Conservation (phyloP, 2,888 invertebrate species). For the Catotricha subobsoleta region DNA sequence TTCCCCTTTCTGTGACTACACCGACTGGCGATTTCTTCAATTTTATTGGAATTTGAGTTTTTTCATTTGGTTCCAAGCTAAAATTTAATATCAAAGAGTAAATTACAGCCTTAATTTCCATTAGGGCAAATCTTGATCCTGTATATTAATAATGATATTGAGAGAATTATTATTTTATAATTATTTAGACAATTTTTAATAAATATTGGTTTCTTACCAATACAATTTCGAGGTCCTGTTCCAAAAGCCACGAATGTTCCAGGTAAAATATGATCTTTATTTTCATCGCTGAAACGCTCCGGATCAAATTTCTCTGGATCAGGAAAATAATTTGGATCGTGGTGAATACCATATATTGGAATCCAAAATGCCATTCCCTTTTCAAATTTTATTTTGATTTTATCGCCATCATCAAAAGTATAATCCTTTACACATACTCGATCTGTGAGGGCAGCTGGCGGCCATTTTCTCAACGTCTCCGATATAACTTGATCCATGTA, state of each 20-base stretch:
- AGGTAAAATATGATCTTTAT: constrained; percentile 31
- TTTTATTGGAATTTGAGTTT: neutral
- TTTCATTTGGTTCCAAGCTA: neutral
- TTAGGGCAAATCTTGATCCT: too few species aligned
- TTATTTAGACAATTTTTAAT: too few species aligned
- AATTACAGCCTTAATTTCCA: neutral
- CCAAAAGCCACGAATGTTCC: constrained; percentile 38
- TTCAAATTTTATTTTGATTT: constrained; percentile 16
- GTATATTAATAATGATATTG: too few species aligned
- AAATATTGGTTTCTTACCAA: too few species aligned
- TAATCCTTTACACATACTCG: constrained; percentile 34
- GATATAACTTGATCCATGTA: constrained; percentile 44
- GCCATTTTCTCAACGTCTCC: constrained; percentile 33
- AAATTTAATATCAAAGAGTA: neutral
- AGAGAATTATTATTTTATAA: too few species aligned
- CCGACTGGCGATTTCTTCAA: neutral
- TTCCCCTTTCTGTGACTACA: neutral
- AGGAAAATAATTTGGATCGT: constrained; percentile 33
- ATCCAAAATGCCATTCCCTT: constrained; percentile 20
- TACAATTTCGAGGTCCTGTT: constrained; percentile 41
- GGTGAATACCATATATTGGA: constrained; percentile 31
- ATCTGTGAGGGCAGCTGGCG: constrained; percentile 28
- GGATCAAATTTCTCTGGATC: constrained; percentile 40
- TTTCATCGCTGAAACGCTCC: constrained; percentile 38
- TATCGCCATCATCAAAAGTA: constrained; percentile 20